phyloP scores from a whole-genome alignment of 2,113 vertebrate species.

The Hyperopisus bebe region DNA sequence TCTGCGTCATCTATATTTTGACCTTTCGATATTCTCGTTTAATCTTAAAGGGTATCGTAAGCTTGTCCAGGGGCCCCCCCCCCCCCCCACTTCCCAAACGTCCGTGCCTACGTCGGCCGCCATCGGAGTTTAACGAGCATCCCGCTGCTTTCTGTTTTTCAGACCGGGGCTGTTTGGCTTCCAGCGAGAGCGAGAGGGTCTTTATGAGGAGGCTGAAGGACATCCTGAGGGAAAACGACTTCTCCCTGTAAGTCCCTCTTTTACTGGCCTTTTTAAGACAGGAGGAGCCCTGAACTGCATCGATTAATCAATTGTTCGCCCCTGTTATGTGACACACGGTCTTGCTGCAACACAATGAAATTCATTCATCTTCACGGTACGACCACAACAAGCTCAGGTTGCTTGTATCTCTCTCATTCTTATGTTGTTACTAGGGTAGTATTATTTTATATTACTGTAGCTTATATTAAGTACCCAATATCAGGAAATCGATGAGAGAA shows the following conservation, averaged over 20 bases:
- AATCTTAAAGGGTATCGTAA: not conserved
- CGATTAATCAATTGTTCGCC: not conserved
- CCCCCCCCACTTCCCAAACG: not conserved
- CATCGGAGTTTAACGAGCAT: not conserved
- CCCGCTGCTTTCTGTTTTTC: conserved; percentile 46
- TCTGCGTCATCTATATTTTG: not conserved
- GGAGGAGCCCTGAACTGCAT: not conserved
- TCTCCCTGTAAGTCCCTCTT: conserved; percentile 77
- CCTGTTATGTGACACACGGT: not conserved
- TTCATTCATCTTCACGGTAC: not conserved
- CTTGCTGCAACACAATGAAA: not conserved
- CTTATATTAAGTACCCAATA: not conserved
- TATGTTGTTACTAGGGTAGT: not conserved
- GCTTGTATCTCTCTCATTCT: not conserved
- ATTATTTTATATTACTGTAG: not conserved
- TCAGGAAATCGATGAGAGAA: not conserved
- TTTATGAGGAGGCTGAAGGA: conserved; percentile 90
- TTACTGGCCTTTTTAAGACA: not conserved
- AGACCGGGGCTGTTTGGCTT: conserved; percentile 74
- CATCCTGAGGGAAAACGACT: conserved; percentile 83
- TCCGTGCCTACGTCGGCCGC: not conserved
- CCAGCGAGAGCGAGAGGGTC: conserved; percentile 80
- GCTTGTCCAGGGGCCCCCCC: not conserved
- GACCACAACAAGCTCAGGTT: not conserved
- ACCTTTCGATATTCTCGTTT: not conserved